A percentile compares a stretch with the other conserved stretches of the same genome.
Evolutionary conservation across 2,797 vertebrate genomes (phyloP).

Genomic region (Phrynocephalus vlangalii): DNA sequence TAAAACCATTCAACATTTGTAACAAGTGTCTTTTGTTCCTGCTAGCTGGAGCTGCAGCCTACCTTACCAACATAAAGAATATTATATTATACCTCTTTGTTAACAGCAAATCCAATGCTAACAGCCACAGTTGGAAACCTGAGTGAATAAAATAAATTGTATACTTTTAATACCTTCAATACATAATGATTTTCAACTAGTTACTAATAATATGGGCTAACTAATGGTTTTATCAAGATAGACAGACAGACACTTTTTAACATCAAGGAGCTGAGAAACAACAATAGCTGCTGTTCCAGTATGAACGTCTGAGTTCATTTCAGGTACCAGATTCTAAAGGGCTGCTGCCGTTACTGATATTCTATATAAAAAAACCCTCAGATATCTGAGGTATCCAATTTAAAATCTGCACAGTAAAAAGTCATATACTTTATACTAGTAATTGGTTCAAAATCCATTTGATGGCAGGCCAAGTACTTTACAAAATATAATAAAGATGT

Average conservation of each 20-base stretch:
- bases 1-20: not conserved
- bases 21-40: not conserved
- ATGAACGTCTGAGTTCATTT: not conserved
- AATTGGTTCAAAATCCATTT: not conserved
- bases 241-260: too few species aligned
- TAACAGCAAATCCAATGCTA: slow-evolving; percentile 90
- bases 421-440: not conserved
- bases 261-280: not conserved
- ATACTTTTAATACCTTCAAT: slow-evolving; percentile 6
- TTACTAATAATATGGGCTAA: not conserved
- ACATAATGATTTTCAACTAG: slow-evolving; percentile 5
- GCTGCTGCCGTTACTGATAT: not conserved
- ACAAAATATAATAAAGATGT: not conserved
- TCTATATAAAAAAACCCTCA: not conserved
- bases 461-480: not conserved
- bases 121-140: slow-evolving; percentile 90
- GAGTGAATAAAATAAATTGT: slow-evolving; percentile 55
- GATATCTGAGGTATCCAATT: not conserved
- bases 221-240: not conserved
- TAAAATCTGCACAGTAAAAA: not conserved
- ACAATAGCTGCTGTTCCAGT: not conserved
- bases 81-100: slow-evolving; percentile 82
- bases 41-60: slow-evolving; percentile 10
- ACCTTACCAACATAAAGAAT: slow-evolving; percentile 68
- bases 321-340: not conserved